These are phyloP conservation scores for Lamproptera curius DNA, from an alignment of 2,888 invertebrate genomes.

Conservation along the genomic window DNA sequence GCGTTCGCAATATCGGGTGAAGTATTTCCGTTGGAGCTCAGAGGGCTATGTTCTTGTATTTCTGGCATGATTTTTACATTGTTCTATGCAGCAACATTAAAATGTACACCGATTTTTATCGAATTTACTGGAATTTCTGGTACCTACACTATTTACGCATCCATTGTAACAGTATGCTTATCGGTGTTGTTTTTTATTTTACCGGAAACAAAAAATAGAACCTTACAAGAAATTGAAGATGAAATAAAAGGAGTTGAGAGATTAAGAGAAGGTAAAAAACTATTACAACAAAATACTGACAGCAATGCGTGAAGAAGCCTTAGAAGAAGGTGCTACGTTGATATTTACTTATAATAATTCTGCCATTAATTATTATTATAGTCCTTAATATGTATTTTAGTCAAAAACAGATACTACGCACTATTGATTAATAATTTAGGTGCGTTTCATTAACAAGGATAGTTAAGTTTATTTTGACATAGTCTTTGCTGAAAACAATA, in stretches of 20 bases:
- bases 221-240: conserved; percentile 42
- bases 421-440: too few relatives aligned
- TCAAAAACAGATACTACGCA: too few relatives aligned
- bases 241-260: conserved; percentile 31
- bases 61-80: conserved; percentile 36
- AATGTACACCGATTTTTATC: conserved; percentile 39
- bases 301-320: background rate
- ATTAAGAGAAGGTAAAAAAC: background rate
- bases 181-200: conserved; percentile 34
- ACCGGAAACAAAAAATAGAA: conserved; percentile 45
- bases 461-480: too few relatives aligned
- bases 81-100: conserved; percentile 35
- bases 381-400: too few relatives aligned
- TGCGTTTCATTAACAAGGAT: too few relatives aligned
- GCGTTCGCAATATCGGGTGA: conserved; percentile 37
- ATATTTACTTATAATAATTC: too few relatives aligned
- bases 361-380: too few relatives aligned
- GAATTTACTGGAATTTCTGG: conserved; percentile 33
- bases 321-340: too few relatives aligned
- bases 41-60: conserved; percentile 34
- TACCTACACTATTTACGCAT: conserved; percentile 36
- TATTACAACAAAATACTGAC: background rate
- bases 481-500: too few relatives aligned
- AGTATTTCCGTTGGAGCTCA: conserved; percentile 43
- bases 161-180: conserved; percentile 30